Evolutionary conservation across 2,113 vertebrate genomes (phyloP).

Genomic region (Salvator merianae): DNA sequence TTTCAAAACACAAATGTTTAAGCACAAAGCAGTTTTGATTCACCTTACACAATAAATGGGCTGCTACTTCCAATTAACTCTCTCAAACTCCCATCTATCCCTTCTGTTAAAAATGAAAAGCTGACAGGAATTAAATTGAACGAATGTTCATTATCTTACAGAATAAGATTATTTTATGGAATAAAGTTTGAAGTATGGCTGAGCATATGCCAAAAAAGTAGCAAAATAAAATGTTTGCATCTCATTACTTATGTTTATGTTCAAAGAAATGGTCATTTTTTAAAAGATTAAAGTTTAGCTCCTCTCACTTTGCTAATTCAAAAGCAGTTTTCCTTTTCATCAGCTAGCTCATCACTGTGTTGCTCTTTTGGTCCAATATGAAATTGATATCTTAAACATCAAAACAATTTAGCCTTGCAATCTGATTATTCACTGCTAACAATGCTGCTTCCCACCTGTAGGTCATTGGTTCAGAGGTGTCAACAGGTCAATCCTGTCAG

Average conservation of each 20-base stretch:
- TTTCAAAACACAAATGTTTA: neutral
- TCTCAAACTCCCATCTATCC: too few species aligned
- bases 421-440: conserved; percentile 81
- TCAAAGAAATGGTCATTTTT: conserved; percentile 25
- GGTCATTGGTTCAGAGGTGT: conserved; percentile 83
- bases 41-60: neutral
- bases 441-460: conserved; percentile 90
- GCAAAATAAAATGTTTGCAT: neutral
- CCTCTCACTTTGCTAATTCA: conserved; percentile 47
- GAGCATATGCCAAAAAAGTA: neutral
- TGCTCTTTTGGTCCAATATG: conserved; percentile 70
- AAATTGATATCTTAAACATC: conserved; percentile 81
- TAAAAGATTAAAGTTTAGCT: conserved; percentile 35
- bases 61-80: neutral
- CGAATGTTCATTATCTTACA: neutral
- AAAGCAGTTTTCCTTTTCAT: conserved; percentile 60
- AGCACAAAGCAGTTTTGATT: neutral
- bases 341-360: conserved; percentile 66
- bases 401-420: conserved; percentile 75
- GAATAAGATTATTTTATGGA: too few species aligned
- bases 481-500: conserved; percentile 75
- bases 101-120: neutral
- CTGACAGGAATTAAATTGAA: neutral
- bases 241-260: conserved; percentile 15
- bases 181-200: neutral